Percentiles rank a stretch among this genome's conserved stretches.
phyloP scores from a whole-genome alignment of 2,113 vertebrate genomes.

The Caranx melampygus region DNA sequence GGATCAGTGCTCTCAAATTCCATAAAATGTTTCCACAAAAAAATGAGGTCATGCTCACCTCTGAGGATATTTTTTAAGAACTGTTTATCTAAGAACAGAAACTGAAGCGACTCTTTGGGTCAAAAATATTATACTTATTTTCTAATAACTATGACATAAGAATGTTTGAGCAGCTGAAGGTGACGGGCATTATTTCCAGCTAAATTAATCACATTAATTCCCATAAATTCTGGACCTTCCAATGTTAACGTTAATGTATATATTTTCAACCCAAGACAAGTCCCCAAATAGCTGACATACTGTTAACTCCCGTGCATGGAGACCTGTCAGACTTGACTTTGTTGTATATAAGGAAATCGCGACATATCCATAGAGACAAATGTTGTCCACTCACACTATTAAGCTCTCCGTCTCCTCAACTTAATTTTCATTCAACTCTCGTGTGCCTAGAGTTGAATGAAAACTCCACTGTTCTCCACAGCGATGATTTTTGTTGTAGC shows the following conservation, averaged over 20 bases:
- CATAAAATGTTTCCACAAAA: conserved; percentile 8
- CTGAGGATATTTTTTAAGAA: background rate
- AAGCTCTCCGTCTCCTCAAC: background rate
- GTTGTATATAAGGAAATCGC: no score
- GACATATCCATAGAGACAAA: no score
- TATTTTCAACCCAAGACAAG: conserved; percentile 3
- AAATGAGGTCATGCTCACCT: background rate
- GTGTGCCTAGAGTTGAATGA: background rate
- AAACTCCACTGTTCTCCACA: background rate
- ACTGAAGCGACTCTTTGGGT: background rate
- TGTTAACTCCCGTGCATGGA: background rate
- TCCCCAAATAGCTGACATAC: background rate
- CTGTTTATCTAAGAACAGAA: conserved; percentile 1
- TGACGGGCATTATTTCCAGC: background rate
- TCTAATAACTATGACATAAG: conserved; percentile 1
- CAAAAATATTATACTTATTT: conserved; percentile 1
- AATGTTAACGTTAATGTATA: conserved; percentile 27
- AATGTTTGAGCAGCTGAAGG: background rate
- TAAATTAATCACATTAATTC: conserved; percentile 21
- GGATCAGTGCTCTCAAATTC: background rate
- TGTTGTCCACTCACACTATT: background rate
- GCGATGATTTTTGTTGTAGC: background rate
- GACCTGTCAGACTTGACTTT: conserved; percentile 4
- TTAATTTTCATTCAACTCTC: no score
- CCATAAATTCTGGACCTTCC: conserved; percentile 1